Percentiles rank a stretch among this genome's conserved stretches.
phyloP scores from a whole-genome alignment of 2,797 vertebrate genomes.

The Phyllotis vaccarum region DNA sequence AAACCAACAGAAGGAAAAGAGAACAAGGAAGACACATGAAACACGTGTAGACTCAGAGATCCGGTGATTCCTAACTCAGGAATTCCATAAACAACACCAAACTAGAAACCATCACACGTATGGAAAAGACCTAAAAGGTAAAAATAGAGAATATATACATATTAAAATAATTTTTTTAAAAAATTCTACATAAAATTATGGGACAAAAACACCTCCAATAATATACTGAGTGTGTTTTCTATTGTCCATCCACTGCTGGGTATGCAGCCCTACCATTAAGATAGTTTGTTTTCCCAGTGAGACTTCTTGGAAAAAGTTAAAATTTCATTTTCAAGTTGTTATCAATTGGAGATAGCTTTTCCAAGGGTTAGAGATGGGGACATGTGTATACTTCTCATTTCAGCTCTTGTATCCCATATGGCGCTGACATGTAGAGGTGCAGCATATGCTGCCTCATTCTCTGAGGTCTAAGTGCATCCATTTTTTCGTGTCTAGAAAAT shows the following conservation, averaged over 20 bases:
- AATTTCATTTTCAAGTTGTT: not conserved
- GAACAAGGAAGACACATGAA: not conserved
- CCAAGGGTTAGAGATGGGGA: not conserved
- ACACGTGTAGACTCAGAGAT: not conserved
- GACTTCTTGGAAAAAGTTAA: not conserved
- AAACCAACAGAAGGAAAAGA: not conserved
- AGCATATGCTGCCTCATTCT: no score
- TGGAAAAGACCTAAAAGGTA: not conserved
- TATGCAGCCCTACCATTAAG: not conserved
- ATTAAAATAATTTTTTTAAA: not conserved
- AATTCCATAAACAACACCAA: not conserved
- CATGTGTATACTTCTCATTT: not conserved
- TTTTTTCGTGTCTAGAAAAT: not conserved
- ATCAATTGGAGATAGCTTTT: not conserved
- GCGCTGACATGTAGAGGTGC: no score
- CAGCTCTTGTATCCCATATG: not conserved
- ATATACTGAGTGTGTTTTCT: not conserved
- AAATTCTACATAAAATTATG: not conserved
- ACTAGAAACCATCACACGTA: not conserved
- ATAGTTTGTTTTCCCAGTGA: not conserved
- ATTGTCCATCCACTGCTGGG: not conserved
- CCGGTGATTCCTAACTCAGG: not conserved
- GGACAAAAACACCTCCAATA: not conserved
- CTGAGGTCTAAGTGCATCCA: not conserved
- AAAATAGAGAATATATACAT: not conserved